Conservation (phyloP, 2,888 invertebrate species). For the Galerucella nymphaeae region DNA sequence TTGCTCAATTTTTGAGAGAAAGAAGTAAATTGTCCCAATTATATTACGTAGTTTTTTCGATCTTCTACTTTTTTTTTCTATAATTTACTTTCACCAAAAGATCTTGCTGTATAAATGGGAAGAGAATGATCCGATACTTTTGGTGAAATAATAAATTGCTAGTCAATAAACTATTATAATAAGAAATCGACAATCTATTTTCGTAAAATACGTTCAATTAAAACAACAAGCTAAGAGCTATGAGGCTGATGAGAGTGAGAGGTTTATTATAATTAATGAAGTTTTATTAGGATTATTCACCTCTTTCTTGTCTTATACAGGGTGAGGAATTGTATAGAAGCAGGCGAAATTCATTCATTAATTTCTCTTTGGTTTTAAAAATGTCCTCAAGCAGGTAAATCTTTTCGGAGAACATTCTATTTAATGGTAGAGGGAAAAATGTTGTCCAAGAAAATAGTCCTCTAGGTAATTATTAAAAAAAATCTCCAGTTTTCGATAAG, state of each 20-base stretch:
- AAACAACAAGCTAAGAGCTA: neutral
- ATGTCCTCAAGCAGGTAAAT: no score
- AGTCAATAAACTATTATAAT: neutral
- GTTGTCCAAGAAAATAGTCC: no score
- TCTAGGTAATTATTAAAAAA: no score
- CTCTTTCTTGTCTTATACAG: no score
- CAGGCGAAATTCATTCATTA: no score
- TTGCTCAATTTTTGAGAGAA: neutral
- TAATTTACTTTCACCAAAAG: slow-evolving; percentile 12
- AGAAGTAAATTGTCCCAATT: neutral
- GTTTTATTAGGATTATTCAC: no score
- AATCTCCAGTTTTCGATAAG: no score
- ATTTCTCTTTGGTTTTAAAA: no score
- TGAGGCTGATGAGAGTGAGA: neutral
- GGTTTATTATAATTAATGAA: no score
- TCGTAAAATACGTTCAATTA: neutral
- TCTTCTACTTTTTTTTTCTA: slow-evolving; percentile 3
- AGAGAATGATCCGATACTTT: slow-evolving; percentile 16
- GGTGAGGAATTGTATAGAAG: no score
- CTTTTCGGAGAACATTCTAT: no score
- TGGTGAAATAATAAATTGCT: slow-evolving; percentile 1
- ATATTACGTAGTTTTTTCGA: neutral
- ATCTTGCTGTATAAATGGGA: neutral
- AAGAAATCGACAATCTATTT: neutral
- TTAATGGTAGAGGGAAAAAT: no score